Conservation (phyloP, 2,888 invertebrate species). For the Caenorhabditis uteleia region DNA sequence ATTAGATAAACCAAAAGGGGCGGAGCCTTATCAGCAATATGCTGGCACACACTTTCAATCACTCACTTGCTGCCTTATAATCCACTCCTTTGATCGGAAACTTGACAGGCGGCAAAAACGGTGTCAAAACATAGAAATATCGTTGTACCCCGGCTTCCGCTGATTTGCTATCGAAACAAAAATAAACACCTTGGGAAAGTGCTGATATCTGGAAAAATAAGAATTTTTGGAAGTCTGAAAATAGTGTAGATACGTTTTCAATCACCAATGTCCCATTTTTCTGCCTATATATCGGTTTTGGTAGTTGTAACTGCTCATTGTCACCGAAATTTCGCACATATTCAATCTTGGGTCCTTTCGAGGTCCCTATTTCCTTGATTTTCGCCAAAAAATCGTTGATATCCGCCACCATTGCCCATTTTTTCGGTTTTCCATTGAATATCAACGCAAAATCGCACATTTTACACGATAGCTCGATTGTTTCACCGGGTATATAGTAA, state of each 20-base stretch:
- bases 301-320: neutral
- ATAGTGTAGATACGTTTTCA: slow-evolving; percentile 3
- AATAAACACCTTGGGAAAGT: slow-evolving; percentile 21
- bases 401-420: slow-evolving; percentile 14
- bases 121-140: slow-evolving; percentile 18
- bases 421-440: slow-evolving; percentile 31
- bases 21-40: too few species aligned
- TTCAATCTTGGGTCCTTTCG: slow-evolving; percentile 10
- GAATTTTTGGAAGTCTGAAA: neutral
- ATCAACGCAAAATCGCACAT: slow-evolving; percentile 25
- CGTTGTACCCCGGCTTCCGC: too few species aligned
- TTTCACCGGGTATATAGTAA: slow-evolving; percentile 25
- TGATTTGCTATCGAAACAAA: slow-evolving; percentile 21
- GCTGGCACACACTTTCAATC: too few species aligned
- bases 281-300: slow-evolving; percentile 13
- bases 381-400: slow-evolving; percentile 24
- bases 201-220: slow-evolving; percentile 9
- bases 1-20: too few species aligned
- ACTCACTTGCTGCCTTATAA: neutral
- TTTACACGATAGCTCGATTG: slow-evolving; percentile 10
- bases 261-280: slow-evolving; percentile 19
- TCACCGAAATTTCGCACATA: slow-evolving; percentile 4
- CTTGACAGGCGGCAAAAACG: slow-evolving; percentile 12
- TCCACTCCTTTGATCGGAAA: slow-evolving; percentile 5
- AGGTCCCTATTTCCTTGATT: slow-evolving; percentile 1